A percentile compares a stretch with the other conserved stretches of the same genome.
Conservation (phyloP, 2,113 vertebrate species). For the Callopanchax toddi region DNA sequence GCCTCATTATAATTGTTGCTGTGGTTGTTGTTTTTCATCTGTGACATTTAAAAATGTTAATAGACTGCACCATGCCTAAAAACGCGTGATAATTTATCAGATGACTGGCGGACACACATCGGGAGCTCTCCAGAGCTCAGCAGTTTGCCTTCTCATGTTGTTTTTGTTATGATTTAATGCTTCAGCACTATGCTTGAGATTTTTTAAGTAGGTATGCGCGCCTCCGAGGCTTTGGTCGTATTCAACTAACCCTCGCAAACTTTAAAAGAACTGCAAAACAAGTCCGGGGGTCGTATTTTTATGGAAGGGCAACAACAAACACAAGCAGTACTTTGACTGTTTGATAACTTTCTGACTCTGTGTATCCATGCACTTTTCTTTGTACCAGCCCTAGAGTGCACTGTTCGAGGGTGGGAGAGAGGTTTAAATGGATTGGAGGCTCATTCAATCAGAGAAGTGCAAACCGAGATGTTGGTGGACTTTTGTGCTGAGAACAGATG, state of each 20-base stretch:
- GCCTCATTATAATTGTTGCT: conserved; percentile 52
- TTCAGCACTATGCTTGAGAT: neutral
- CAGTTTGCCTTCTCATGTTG: conserved; percentile 37
- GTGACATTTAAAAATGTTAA: conserved; percentile 76
- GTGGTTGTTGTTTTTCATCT: conserved; percentile 51
- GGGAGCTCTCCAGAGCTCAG: conserved; percentile 29
- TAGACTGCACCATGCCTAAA: conserved; percentile 28
- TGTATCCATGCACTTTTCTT: conserved; percentile 7
- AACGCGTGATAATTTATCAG: conserved; percentile 57
- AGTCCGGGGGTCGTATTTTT: neutral
- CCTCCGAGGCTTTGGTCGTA: neutral
- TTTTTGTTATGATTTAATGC: conserved; percentile 14
- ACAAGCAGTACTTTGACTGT: neutral
- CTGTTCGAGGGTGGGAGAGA: neutral
- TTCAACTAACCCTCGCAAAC: neutral
- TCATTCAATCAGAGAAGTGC: conserved; percentile 13
- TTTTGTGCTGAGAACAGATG: conserved; percentile 13
- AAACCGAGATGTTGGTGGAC: conserved; percentile 3
- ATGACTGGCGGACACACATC: conserved; percentile 44
- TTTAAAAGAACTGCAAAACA: neutral
- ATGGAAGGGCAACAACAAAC: conserved; percentile 1
- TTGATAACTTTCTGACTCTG: conserved; percentile 8
- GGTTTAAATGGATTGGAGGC: neutral
- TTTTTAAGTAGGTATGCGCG: neutral
- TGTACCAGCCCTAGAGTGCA: neutral